phyloP scores from a whole-genome alignment of 1,140 invertebrate genomes.

The Ceratosolen fusciceps region DNA sequence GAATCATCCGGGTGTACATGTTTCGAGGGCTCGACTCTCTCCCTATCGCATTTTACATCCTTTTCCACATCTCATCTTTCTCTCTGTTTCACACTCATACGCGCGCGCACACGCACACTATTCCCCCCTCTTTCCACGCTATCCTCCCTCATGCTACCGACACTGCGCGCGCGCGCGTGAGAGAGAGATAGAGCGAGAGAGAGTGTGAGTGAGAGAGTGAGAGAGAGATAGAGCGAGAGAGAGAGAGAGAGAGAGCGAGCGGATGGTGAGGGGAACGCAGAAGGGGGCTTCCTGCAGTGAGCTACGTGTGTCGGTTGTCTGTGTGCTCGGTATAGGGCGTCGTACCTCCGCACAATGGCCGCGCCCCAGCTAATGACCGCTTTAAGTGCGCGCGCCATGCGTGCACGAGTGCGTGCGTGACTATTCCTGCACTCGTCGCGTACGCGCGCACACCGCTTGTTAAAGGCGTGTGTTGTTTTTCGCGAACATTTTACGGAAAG shows the following conservation, averaged over 20 bases:
- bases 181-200: too few relatives aligned
- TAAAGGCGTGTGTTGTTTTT: constrained; percentile 16
- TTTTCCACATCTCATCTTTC: neutral
- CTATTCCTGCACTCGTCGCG: neutral
- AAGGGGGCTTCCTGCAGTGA: neutral
- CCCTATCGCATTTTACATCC: neutral
- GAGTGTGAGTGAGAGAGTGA: too few relatives aligned
- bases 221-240: too few relatives aligned
- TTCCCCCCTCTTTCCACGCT: constrained; percentile 53
- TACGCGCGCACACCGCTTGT: constrained; percentile 4
- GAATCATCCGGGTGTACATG: constrained; percentile 7
- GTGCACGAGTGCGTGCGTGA: constrained; percentile 6
- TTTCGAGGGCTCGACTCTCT: neutral
- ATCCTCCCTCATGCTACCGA: too few relatives aligned
- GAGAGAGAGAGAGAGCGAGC: too few relatives aligned
- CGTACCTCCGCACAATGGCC: constrained; percentile 35
- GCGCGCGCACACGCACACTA: neutral
- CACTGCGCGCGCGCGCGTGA: too few relatives aligned
- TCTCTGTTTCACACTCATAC: constrained; percentile 24
- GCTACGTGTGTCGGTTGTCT: neutral
- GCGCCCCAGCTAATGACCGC: constrained; percentile 42
- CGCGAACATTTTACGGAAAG: neutral
- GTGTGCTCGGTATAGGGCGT: neutral
- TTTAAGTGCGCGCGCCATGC: neutral
- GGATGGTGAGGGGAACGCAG: too few relatives aligned